Percentiles rank a stretch among this genome's conserved stretches.
These are phyloP conservation scores for Melieria crassipennis DNA, from an alignment of 2,888 invertebrate species.

Conservation along the genomic window DNA sequence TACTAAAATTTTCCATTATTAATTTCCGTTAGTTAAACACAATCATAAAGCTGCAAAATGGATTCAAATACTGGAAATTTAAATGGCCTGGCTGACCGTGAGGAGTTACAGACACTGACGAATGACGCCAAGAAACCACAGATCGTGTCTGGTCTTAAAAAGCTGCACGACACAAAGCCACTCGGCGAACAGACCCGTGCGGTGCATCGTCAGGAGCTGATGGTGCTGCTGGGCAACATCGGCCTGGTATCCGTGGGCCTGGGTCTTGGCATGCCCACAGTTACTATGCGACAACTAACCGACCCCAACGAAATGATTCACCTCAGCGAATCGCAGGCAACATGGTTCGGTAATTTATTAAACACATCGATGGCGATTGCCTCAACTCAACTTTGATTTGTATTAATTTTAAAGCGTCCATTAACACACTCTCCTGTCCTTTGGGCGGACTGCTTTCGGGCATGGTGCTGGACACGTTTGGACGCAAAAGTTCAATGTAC, in stretches of 20 bases:
- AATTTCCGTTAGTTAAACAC: no score
- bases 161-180: constrained; percentile 46
- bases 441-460: constrained; percentile 62
- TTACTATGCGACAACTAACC: constrained; percentile 55
- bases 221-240: constrained; percentile 62
- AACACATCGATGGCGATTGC: background rate
- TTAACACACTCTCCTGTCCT: constrained; percentile 61
- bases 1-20: no score
- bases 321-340: constrained; percentile 54
- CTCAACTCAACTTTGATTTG: background rate
- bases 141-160: constrained; percentile 49
- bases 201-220: constrained; percentile 57
- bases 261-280: constrained; percentile 61
- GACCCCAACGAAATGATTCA: constrained; percentile 51
- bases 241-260: constrained; percentile 62
- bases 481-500: constrained; percentile 60
- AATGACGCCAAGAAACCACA: constrained; percentile 41
- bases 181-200: constrained; percentile 59
- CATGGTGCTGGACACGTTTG: constrained; percentile 59
- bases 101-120: constrained; percentile 30
- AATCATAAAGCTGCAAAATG: no score
- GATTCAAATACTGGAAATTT: no score
- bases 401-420: constrained; percentile 52
- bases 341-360: constrained; percentile 61
- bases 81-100: background rate